phyloP scores from a whole-genome alignment of 2,888 invertebrate genomes.

The Pristionchus exspectatus region DNA sequence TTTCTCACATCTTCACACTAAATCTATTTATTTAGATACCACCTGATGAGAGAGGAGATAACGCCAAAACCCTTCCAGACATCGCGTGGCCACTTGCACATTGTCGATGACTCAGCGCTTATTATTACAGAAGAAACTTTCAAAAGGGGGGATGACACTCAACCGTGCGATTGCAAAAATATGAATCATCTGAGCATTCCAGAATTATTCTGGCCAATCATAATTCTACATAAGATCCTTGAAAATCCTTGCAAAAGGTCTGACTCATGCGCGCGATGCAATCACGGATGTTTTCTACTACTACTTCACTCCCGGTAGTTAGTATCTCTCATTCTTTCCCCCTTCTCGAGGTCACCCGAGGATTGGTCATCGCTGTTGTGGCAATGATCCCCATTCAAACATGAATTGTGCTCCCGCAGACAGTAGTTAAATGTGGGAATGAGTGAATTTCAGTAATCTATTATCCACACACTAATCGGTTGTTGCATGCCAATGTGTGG shows the following conservation, averaged over 20 bases:
- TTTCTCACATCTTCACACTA: too few relatives aligned
- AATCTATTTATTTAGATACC: too few relatives aligned
- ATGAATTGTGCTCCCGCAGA: neutral
- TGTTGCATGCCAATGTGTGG: too few relatives aligned
- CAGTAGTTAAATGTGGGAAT: too few relatives aligned
- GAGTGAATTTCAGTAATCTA: too few relatives aligned
- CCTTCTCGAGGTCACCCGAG: neutral
- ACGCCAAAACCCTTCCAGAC: too few relatives aligned
- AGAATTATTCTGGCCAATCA: neutral
- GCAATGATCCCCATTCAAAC: neutral
- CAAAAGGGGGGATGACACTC: neutral
- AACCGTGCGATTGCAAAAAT: neutral
- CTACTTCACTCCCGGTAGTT: neutral
- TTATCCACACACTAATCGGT: too few relatives aligned
- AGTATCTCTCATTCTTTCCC: neutral
- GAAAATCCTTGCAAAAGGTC: neutral
- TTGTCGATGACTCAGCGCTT: too few relatives aligned
- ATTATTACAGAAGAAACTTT: neutral
- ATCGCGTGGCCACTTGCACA: too few relatives aligned
- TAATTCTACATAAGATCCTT: neutral
- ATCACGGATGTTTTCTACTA: neutral
- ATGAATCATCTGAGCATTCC: neutral
- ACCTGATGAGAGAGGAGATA: too few relatives aligned
- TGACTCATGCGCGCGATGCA: neutral
- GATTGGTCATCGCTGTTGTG: constrained; percentile 21